A percentile compares a stretch with the other conserved stretches of the same genome.
These are phyloP conservation scores for Diprion similis DNA, from an alignment of 1,140 invertebrate species.

Conservation along the genomic window DNA sequence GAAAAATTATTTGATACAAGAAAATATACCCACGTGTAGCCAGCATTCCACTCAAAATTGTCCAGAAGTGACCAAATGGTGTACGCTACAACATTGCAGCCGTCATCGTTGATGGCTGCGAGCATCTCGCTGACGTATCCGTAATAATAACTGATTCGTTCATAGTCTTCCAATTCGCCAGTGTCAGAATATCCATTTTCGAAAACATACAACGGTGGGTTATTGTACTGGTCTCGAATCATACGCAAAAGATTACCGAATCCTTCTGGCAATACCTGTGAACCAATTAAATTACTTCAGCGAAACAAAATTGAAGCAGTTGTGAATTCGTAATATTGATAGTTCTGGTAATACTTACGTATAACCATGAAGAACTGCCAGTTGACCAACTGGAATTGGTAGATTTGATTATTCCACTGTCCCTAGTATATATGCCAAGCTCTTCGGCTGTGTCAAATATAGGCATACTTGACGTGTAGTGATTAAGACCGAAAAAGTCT, in stretches of 20 bases:
- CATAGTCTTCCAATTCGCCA: constrained; percentile 61
- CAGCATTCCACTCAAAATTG: constrained; percentile 78
- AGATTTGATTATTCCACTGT: constrained; percentile 31
- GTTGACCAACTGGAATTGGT: background rate
- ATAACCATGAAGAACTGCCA: constrained; percentile 12
- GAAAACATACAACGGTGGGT: constrained; percentile 68
- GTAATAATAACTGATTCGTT: constrained; percentile 62
- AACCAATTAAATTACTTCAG: background rate
- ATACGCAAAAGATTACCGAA: constrained; percentile 65
- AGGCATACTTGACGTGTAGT: constrained; percentile 58
- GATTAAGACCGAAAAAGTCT: constrained; percentile 67
- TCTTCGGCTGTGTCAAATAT: constrained; percentile 31
- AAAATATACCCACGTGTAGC: constrained; percentile 65
- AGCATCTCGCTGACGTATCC: constrained; percentile 68
- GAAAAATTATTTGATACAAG: background rate
- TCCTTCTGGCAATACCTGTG: constrained; percentile 55
- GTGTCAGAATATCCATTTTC: constrained; percentile 72
- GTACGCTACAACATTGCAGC: constrained; percentile 70
- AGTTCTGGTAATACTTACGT: background rate
- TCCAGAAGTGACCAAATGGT: constrained; percentile 78
- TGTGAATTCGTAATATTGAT: background rate
- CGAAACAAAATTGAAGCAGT: background rate
- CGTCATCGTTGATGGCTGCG: constrained; percentile 69
- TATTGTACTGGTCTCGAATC: constrained; percentile 66
- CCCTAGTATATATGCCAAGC: background rate